Conservation (phyloP, 1,140 invertebrate species). For the Drosophila insularis region DNA sequence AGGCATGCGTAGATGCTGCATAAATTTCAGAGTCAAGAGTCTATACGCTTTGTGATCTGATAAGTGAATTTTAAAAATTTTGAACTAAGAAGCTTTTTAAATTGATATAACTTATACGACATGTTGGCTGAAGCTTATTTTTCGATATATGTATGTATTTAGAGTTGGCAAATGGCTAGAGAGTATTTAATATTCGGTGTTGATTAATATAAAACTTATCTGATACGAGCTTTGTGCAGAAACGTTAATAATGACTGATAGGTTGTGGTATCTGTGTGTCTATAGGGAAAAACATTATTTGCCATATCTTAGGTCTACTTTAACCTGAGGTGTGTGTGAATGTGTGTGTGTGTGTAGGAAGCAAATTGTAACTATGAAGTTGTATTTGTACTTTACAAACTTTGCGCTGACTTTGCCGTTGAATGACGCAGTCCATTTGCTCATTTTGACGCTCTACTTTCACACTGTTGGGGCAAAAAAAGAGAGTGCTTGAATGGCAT, state of each 20-base stretch:
- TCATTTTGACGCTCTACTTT: constrained; percentile 60
- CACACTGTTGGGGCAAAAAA: constrained; percentile 29
- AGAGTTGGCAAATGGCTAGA: neutral
- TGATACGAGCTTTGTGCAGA: neutral
- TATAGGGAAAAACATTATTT: constrained; percentile 1
- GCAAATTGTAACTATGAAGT: constrained; percentile 33
- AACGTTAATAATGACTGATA: neutral
- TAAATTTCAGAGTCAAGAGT: neutral
- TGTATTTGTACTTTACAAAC: constrained; percentile 47
- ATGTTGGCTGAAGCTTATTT: neutral
- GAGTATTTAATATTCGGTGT: neutral
- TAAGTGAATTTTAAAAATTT: too few relatives aligned
- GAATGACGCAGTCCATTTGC: constrained; percentile 41
- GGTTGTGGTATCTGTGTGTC: constrained; percentile 3
- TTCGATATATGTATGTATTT: neutral
- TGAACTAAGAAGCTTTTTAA: neutral
- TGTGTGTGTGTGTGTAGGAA: constrained; percentile 14
- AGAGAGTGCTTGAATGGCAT: constrained; percentile 6
- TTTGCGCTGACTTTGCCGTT: constrained; percentile 12
- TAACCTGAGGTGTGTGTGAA: neutral
- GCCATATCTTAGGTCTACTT: constrained; percentile 4
- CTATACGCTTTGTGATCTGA: neutral
- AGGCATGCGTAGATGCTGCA: constrained; percentile 6
- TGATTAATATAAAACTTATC: neutral
- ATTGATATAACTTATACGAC: neutral